Evolutionary conservation across 2,797 vertebrate genomes (phyloP).

Genomic region (Ptychadena robeensis): DNA sequence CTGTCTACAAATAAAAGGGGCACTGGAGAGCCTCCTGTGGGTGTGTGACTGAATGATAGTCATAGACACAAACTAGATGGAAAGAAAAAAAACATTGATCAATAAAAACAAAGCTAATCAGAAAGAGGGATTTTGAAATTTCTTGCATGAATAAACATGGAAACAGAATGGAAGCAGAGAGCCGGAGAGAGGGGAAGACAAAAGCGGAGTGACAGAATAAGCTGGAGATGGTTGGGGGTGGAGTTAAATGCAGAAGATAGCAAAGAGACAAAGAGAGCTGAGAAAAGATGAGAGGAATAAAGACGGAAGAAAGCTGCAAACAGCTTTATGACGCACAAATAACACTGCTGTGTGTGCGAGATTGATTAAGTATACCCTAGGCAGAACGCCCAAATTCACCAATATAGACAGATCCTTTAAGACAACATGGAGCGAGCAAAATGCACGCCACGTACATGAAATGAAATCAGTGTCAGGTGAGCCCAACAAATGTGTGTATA

Average conservation of each 20-base stretch:
- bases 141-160: conserved; percentile 16
- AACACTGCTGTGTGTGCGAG: conserved; percentile 22
- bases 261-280: conserved; percentile 58
- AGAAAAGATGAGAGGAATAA: conserved; percentile 50
- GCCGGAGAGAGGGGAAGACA: conserved; percentile 33
- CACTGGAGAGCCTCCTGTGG: background rate
- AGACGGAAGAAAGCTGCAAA: conserved; percentile 42
- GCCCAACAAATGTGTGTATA: background rate
- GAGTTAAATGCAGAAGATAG: conserved; percentile 60
- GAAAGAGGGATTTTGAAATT: background rate
- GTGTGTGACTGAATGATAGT: background rate
- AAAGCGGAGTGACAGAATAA: conserved; percentile 49
- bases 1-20: background rate
- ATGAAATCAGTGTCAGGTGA: background rate
- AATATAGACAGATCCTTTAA: conserved; percentile 3
- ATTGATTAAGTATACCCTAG: conserved; percentile 13
- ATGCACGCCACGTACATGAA: background rate
- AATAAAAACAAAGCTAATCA: background rate
- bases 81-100: conserved; percentile 6
- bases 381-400: conserved; percentile 20
- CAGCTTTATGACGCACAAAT: conserved; percentile 50
- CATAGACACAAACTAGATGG: background rate
- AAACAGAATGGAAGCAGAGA: conserved; percentile 21
- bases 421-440: conserved; percentile 11
- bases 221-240: conserved; percentile 58